These are phyloP conservation scores for Oophaga sylvatica DNA, from an alignment of 2,797 vertebrate species.

Conservation along the genomic window DNA sequence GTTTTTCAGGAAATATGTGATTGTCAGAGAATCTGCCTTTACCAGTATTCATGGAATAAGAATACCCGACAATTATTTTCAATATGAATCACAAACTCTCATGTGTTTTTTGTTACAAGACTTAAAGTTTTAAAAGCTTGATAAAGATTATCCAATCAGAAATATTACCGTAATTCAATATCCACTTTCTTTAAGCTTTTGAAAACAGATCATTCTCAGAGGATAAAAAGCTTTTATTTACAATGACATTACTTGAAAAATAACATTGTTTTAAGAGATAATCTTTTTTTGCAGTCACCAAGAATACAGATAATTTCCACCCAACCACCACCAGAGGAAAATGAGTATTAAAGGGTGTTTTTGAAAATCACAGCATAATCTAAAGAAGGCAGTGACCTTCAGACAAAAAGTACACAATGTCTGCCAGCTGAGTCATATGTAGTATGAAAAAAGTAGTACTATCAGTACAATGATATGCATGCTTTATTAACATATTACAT, in stretches of 20 bases:
- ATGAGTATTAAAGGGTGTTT: not conserved
- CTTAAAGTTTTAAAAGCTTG: slow-evolving; percentile 30
- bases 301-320: slow-evolving; percentile 30
- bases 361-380: not conserved
- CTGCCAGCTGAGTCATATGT: not conserved
- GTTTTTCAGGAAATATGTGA: not conserved
- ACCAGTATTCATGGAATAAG: not conserved
- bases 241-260: slow-evolving; percentile 53
- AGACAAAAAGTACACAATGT: not conserved
- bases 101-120: slow-evolving; percentile 54
- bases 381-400: not conserved
- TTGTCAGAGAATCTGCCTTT: not conserved
- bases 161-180: slow-evolving; percentile 53
- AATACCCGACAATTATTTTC: slow-evolving; percentile 30
- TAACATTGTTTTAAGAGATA: slow-evolving; percentile 56
- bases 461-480: not conserved
- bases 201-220: slow-evolving; percentile 24
- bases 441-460: not conserved
- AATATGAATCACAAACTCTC: slow-evolving; percentile 22
- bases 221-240: slow-evolving; percentile 57
- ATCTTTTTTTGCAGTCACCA: slow-evolving; percentile 19
- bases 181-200: slow-evolving; percentile 40
- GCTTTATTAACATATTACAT: not conserved
- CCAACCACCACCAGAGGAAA: slow-evolving; percentile 13
- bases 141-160: slow-evolving; percentile 45